Percentiles rank a stretch among this genome's conserved stretches.
These are phyloP conservation scores for Apoda limacodes DNA, from an alignment of 2,888 invertebrate genomes.

Conservation along the genomic window DNA sequence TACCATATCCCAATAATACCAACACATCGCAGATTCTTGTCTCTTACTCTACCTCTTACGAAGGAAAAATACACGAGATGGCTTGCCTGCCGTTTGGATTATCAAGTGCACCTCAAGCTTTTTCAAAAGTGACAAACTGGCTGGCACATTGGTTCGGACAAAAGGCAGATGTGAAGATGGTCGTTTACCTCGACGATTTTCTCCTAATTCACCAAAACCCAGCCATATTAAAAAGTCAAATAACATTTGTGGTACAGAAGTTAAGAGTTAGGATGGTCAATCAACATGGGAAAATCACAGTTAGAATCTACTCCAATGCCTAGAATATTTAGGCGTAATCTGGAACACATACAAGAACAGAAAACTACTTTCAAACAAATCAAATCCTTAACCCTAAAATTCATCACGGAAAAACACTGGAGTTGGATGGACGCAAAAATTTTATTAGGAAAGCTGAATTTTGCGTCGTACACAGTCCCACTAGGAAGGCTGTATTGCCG, in stretches of 20 bases:
- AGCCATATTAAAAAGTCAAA: conserved; percentile 9
- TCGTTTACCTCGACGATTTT: conserved; percentile 24
- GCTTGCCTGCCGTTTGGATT: conserved; percentile 26
- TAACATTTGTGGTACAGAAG: no score
- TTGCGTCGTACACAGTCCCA: conserved; percentile 15
- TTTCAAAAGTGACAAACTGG: conserved; percentile 17
- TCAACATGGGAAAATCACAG: conserved; percentile 5
- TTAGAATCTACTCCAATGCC: background rate
- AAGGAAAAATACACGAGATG: no score
- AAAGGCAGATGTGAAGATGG: conserved; percentile 15
- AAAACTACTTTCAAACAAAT: conserved; percentile 6
- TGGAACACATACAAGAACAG: no score
- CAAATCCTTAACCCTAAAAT: background rate
- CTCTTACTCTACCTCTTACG: no score
- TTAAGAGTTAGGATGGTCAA: conserved; percentile 3
- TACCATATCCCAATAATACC: conserved; percentile 13
- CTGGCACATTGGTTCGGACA: conserved; percentile 15
- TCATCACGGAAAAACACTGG: conserved; percentile 1
- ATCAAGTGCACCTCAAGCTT: conserved; percentile 14
- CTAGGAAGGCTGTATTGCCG: conserved; percentile 12
- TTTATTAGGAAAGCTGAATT: conserved; percentile 13
- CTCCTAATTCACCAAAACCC: conserved; percentile 15
- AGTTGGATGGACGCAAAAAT: conserved; percentile 7
- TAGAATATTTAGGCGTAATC: conserved; percentile 11
- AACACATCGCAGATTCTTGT: no score